Evolutionary conservation across 35 echinoderm and acorn worm species (phyloP), one percentile per base, ranked within the genome.

Genomic region (Ophioderma brevispina): DNA sequence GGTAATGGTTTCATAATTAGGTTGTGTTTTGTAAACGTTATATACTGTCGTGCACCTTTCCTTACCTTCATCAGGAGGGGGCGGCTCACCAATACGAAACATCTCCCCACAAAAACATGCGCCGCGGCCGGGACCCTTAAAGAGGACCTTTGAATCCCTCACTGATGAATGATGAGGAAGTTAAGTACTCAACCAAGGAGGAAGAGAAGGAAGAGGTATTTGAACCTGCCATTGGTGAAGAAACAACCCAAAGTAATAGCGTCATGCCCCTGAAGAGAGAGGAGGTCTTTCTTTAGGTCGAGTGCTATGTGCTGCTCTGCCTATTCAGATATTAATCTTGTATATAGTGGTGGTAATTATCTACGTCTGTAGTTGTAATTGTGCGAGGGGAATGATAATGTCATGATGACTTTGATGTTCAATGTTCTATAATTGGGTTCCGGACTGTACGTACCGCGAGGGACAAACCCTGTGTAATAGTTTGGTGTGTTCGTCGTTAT

Each of bases 391-490:
- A 99, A 1, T 95, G 93, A n/a, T 55, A 85, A 89, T 56, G 30
- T 95, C 43, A 95, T 90, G 10, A 82, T 99, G 36, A 92, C 84
- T 1, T 39, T 95, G 4, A 55, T 99, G 55, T 80, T 93, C 18
- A 82, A 95, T 56, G 89, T 87, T n/a, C n/a, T 21, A 85, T 77
- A 23, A 89, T 64, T 14, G 77, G 89, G 92, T 84, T 80, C 31
- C 97, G 93, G 25, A 77, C 95, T 42, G 59, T 95, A 13, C 84
- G 89, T 99, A 95, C 81, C 95, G 23, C 84, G 91, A 31, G 97
- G 97, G 5, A 91, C 97, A 38, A 93, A 93, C 31, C 93, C 97
- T 0, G 84, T 93, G 63, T 99, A 93, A 79, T 79, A 41, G 17
- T 38, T 52, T 28, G 81, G 38, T 84, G n/a, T n/a, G n/a, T n/a